Evolutionary conservation across 2,888 invertebrate genomes (phyloP), one percentile per base, ranked within the genome.

Genomic region (Drosophila vallismaia): DNA sequence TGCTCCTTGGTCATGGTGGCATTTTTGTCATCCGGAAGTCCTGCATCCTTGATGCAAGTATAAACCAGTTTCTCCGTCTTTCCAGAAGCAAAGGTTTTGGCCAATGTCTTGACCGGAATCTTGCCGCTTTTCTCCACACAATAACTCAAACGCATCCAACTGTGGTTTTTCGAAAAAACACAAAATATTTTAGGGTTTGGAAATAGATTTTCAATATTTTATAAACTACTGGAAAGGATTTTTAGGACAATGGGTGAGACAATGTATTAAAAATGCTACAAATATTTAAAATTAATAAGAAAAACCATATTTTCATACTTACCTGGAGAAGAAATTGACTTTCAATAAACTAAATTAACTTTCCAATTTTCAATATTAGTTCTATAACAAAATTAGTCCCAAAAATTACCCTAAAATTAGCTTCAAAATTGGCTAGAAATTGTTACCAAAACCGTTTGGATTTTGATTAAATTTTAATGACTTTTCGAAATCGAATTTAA

Each of bases 51-150:
- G 75, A 99, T 94, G 92, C 97, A 98, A 91, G 99, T 98, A 93
- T 99, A 99, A 36, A 99, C 98, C 91, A 99, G 94, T 92, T 98
- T 99, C 92, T 99, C 99, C 4, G 99, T 98, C 93, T 98, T 98
- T 51, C 99, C 99, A n/a, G 99, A 99, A 2, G 99, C 99, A 93
- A 99, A 99, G 63, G 99, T 99, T 90, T 97, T 94, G 58, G 98
- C 98, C 36, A 99, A 96, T 52, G 98, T 97, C 93, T 98, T 97
- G 2, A 99, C 98, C 2, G 99, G 99, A 62, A 99, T 98, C 92
- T 98, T 98, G 40, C 98, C 97, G 89, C 95, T 96, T 38, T 97
- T 96, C 91, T 99, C 99, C 58, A 97, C 97, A 86, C 96, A 94
- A 93, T 99, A 97, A 72, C 97, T 96, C 53, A 99, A 94, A 72